A percentile compares a stretch with the other conserved stretches of the same genome.
Evolutionary conservation across 1,140 invertebrate species (phyloP).

Genomic region (Coenobita brevimanus): DNA sequence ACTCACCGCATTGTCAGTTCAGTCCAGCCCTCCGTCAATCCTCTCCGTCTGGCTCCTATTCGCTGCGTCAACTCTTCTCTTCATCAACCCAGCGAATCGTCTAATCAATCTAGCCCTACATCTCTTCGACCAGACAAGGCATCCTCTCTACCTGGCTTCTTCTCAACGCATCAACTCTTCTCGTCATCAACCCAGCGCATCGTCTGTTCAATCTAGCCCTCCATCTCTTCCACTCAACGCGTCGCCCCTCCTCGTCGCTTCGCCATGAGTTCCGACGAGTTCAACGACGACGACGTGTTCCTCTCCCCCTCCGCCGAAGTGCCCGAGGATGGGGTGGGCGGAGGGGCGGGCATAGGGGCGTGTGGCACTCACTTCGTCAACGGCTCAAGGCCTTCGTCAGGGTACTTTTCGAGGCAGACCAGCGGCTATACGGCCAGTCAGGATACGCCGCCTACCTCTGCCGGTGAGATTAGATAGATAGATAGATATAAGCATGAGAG

Average conservation of each 20-base stretch:
- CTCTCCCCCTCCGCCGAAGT: conserved; percentile 75
- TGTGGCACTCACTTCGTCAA: conserved; percentile 44
- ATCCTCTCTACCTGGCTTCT: too few species aligned
- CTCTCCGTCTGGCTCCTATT: too few species aligned
- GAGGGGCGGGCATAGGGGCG: background rate
- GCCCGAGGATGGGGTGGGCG: background rate
- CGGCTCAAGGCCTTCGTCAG: conserved; percentile 64
- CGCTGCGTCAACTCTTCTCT: too few species aligned
- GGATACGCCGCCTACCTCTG: conserved; percentile 72
- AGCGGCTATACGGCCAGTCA: conserved; percentile 63
- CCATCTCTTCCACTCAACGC: background rate
- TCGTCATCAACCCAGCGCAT: background rate
- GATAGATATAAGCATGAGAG: background rate
- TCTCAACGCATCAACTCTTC: background rate
- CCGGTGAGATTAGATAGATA: conserved; percentile 34
- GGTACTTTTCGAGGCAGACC: conserved; percentile 58
- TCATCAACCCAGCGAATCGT: too few species aligned
- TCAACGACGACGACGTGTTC: conserved; percentile 87
- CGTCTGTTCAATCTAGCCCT: background rate
- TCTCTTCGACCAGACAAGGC: too few species aligned
- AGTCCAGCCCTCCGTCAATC: too few species aligned
- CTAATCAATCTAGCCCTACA: too few species aligned
- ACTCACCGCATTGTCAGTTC: too few species aligned
- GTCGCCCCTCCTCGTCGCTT: background rate
- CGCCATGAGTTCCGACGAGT: conserved; percentile 75